Evolutionary conservation across 2,888 invertebrate genomes (phyloP), one percentile per base, ranked within the genome.

Genomic region (Charanyca ferruginea): DNA sequence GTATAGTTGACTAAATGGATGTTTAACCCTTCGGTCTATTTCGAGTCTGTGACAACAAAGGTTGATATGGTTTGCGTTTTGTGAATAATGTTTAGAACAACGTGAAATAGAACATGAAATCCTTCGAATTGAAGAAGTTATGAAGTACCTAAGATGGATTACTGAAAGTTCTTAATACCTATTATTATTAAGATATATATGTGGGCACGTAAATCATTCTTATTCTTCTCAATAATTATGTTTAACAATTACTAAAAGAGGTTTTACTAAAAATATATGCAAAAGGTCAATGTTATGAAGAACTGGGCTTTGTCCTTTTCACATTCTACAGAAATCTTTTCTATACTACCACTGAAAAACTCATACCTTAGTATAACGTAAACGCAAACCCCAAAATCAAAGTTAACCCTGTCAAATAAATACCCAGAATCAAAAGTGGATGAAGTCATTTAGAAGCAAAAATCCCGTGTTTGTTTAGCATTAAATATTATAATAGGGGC

Each of bases 401-500:
- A 75, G 67, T 76, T 70, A 86, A 83, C 72, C 75, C 65, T 68
- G 71, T 81, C 63, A 83, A 83, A 84, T 78, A 55, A 74, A 64
- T 73, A 47, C 79, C 80, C 25, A 54, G 23, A 79, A 66, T 49
- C 60, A 57, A 79, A 83, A 77, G 58, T 75, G 57, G 86, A 95
- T 95, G 85, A 89, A 95, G 94, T 91, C 91, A 94, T 95, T 94
- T 91, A 85, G 89, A 85, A 84, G 85, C 86, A 87, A 89, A 90
- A 90, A 86, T 90, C 87, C 87, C 87, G 66, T 95, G 94, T 95
- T 95, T 94, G 91, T 93, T 94, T 93, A 94, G 90, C 94, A 94
- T 95, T 95, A 92, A 92, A 93, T 94, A 91, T 94, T 90, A 94
- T 95, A 95, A 94, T 94, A 81, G 92, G 91, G 89, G 87, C 85